Evolutionary conservation across 2,113 vertebrate genomes (phyloP).

Genomic region (Tragelaphus strepsiceros): DNA sequence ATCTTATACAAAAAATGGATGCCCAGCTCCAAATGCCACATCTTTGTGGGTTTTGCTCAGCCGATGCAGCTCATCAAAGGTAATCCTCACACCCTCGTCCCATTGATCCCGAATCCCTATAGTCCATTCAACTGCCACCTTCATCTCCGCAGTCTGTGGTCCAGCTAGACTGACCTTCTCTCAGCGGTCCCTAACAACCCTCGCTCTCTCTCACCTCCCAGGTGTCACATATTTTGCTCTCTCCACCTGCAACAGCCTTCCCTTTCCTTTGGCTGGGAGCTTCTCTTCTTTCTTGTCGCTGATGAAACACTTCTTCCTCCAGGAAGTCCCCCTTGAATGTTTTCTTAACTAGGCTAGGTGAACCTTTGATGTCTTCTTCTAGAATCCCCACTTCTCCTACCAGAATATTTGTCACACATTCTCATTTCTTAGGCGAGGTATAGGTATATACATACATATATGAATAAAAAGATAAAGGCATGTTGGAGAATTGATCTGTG

Average conservation of each 20-base stretch:
- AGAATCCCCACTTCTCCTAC: no score
- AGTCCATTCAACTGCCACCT: background rate
- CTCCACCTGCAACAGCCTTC: no score
- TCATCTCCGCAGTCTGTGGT: background rate
- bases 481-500: background rate
- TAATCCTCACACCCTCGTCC: rapidly evolving
- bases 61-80: background rate
- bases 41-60: background rate
- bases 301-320: background rate
- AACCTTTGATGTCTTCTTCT: rapidly evolving
- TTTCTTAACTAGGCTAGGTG: background rate
- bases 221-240: rapidly evolving
- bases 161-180: background rate
- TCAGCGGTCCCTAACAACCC: rapidly evolving
- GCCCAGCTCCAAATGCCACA: no score
- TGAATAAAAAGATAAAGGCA: background rate
- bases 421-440: background rate
- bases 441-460: background rate
- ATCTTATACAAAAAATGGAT: no score
- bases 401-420: no score
- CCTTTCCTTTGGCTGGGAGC: background rate
- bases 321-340: background rate
- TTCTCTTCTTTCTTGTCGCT: background rate
- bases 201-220: background rate
- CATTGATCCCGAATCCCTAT: background rate